phyloP scores from a whole-genome alignment of 2,113 vertebrate genomes.

The Alouatta palliata region DNA sequence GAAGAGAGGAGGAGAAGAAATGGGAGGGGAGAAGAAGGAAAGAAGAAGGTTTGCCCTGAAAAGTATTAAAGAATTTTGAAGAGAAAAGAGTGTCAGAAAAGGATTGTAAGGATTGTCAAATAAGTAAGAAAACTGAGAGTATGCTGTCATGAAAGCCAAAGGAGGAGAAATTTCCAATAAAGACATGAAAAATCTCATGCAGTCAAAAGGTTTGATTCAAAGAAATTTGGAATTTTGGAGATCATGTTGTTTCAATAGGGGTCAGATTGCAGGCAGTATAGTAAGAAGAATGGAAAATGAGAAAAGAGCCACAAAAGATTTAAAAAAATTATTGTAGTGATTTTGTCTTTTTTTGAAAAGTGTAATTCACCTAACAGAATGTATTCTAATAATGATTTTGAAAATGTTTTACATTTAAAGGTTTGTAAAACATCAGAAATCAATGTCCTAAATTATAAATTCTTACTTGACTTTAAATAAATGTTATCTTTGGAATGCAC shows the following conservation, averaged over 20 bases:
- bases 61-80: background rate
- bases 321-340: background rate
- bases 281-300: background rate
- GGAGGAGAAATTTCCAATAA: background rate
- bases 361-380: background rate
- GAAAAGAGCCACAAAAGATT: background rate
- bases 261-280: background rate
- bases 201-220: background rate
- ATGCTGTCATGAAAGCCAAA: background rate
- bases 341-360: background rate
- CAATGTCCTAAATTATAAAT: background rate
- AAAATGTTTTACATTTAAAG: background rate
- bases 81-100: background rate
- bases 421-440: background rate
- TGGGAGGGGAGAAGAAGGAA: rapidly evolving
- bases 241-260: background rate
- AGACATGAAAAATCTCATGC: background rate
- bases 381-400: background rate
- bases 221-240: background rate
- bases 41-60: background rate
- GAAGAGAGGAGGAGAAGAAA: background rate
- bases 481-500: background rate
- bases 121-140: background rate
- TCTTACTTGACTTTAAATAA: background rate
- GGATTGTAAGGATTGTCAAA: background rate